Base-by-base conservation (phyloP, 1,140 invertebrate genomes). In the Chrysomallon squamiferum region DNA sequence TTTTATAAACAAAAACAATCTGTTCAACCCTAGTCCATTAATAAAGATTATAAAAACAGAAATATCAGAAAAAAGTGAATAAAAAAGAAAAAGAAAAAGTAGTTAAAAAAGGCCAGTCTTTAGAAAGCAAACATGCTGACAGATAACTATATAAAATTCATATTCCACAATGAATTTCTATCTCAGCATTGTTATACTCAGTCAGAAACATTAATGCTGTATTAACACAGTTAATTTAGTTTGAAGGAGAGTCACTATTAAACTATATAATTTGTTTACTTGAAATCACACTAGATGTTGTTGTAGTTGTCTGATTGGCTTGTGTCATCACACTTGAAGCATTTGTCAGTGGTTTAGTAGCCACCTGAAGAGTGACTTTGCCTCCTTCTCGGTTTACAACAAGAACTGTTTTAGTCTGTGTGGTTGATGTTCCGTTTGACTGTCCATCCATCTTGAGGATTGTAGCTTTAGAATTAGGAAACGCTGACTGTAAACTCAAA, bases 371-470 rank as follows among this genome's bases (percentile, higher is more conserved):
- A 7, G 77, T 82, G 49, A 82, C 79, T 58, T 79, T 78, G 27
- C 74, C 72, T 15, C 80, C 80, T 11, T 79, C 78, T 38, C 77
- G 74, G 62, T 82, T 80, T 7, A 82, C 72, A 25, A 81, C 66
- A 41, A 82, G 65, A 33, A 82, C 75, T 41, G 78, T 82, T 49
- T 77, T 66, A 27, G 76, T 77, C 66, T 49, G 68, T n/a, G 13
- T 45, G n/a, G 18, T 66, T 52, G 27, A 32, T 49, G 32, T 59
- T 56, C 11, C 20, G 38, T 7, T 58, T 43, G 20, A 59, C 62
- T 25, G 60, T n/a, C 73, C 71, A n/a, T 69, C 50, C 32, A 68
- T 64, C 59, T 79, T 74, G 27, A 77, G 62, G 4, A 73, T 27
- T n/a, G 73, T 67, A 1, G 69, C 60, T 54, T 76, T 75, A 3